A percentile compares a stretch with the other conserved stretches of the same genome.
Evolutionary conservation across 2,797 vertebrate genomes (phyloP).

Genomic region (Oreochromis grahami): DNA sequence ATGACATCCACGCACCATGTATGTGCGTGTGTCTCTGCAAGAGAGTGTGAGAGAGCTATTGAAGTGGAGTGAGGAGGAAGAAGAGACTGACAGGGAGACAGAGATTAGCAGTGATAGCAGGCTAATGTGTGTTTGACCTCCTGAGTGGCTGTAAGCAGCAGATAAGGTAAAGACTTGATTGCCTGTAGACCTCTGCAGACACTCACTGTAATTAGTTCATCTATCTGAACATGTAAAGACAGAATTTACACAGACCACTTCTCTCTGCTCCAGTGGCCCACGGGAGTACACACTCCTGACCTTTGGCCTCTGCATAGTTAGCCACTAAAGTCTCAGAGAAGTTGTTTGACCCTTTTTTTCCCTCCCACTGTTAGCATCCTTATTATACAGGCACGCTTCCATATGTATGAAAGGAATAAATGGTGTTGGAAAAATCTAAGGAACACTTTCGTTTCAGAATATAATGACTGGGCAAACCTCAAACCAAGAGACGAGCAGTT

Average conservation of each 20-base stretch:
- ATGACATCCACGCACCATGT: background rate
- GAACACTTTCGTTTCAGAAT: background rate
- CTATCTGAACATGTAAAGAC: constrained; percentile 53
- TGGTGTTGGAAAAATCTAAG: background rate
- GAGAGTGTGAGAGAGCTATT: background rate
- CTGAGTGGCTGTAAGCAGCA: constrained; percentile 56
- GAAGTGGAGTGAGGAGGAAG: constrained; percentile 11
- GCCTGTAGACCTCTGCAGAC: constrained; percentile 49
- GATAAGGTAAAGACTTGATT: constrained; percentile 67
- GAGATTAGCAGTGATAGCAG: constrained; percentile 55
- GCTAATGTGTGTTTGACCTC: constrained; percentile 65
- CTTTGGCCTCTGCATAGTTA: constrained; percentile 21
- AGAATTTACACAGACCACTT: constrained; percentile 22
- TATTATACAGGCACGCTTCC: background rate
- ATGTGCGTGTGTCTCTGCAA: background rate
- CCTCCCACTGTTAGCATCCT: background rate
- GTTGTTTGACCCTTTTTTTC: background rate
- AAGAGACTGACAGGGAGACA: constrained; percentile 44
- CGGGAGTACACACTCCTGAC: constrained; percentile 8
- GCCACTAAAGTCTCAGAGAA: background rate
- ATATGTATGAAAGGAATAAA: background rate
- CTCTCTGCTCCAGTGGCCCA: constrained; percentile 10
- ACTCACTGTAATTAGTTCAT: constrained; percentile 61
- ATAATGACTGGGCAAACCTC: background rate
- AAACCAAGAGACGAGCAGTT: background rate